Evolutionary conservation across 23 tunicate species (phyloP).

Genomic region (Clavelina lepadiformis): DNA sequence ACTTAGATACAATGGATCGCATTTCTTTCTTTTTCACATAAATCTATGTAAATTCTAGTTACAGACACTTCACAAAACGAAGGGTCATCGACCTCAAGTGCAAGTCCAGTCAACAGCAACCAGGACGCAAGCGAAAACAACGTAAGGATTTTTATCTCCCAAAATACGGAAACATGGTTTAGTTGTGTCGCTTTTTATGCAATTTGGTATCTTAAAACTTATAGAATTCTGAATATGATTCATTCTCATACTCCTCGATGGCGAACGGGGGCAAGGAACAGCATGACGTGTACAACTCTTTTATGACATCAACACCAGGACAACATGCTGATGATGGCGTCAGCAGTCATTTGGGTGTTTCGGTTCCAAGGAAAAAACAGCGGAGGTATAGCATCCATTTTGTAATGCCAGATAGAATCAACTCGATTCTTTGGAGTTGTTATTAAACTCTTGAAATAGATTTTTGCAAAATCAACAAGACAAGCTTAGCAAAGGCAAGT

Average conservation of each 20-base stretch:
- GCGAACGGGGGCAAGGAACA: slow-evolving; percentile 12
- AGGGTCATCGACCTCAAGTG: slow-evolving; percentile 10
- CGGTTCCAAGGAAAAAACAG: slow-evolving; percentile 51
- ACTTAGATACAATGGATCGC: too few species aligned
- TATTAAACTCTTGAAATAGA: too few species aligned
- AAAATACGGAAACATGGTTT: neutral
- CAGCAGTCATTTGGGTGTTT: slow-evolving; percentile 12
- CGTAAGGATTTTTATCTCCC: slow-evolving; percentile 1
- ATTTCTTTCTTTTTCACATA: too few species aligned
- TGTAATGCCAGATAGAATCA: too few species aligned
- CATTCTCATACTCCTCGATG: slow-evolving; percentile 4
- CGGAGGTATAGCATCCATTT: too few species aligned
- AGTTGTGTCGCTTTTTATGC: neutral
- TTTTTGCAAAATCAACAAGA: too few species aligned
- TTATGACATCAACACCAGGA: slow-evolving; percentile 41
- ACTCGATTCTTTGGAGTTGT: too few species aligned
- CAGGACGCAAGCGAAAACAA: slow-evolving; percentile 10
- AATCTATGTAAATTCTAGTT: too few species aligned
- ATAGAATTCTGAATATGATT: slow-evolving; percentile 28
- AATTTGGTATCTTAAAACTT: neutral
- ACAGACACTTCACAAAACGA: slow-evolving; percentile 11
- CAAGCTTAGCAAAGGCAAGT: too few species aligned
- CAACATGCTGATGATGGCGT: slow-evolving; percentile 32
- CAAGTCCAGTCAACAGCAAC: slow-evolving; percentile 18
- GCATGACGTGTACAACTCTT: slow-evolving; percentile 26